These are phyloP conservation scores for Gobionotothen gibberifrons DNA, from an alignment of 2,797 vertebrate species.

Conservation along the genomic window DNA sequence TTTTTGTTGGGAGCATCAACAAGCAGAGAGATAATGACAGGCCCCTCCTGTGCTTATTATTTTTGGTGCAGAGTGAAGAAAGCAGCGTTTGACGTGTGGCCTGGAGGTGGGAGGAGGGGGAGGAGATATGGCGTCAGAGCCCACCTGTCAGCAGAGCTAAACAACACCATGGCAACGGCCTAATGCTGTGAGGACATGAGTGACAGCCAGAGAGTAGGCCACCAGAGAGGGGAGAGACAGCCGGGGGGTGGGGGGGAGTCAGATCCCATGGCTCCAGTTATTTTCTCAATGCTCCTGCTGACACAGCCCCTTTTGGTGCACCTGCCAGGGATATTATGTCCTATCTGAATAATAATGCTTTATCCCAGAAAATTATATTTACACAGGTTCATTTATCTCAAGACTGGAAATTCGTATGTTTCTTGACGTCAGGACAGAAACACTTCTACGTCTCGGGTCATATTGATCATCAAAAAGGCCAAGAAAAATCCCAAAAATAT, in stretches of 20 bases:
- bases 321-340: conserved; percentile 66
- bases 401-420: conserved; percentile 28
- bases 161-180: conserved; percentile 83
- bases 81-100: conserved; percentile 72
- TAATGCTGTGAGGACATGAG: conserved; percentile 72
- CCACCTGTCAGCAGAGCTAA: conserved; percentile 82
- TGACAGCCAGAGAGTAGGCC: conserved; percentile 71
- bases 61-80: conserved; percentile 73
- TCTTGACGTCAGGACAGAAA: conserved; percentile 11
- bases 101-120: conserved; percentile 56
- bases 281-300: conserved; percentile 69
- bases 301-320: conserved; percentile 67
- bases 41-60: conserved; percentile 50
- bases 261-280: conserved; percentile 66
- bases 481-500: not conserved
- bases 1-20: conserved; percentile 29
- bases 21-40: conserved; percentile 52
- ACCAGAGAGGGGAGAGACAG: conserved; percentile 38
- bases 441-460: not conserved
- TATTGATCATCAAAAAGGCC: not conserved
- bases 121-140: conserved; percentile 72
- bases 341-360: conserved; percentile 34
- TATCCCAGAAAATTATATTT: conserved; percentile 55
- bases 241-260: conserved; percentile 48
- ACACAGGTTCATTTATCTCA: conserved; percentile 29